Conservation (phyloP, 2,888 invertebrate genomes). For the Drosophila mimetica region DNA sequence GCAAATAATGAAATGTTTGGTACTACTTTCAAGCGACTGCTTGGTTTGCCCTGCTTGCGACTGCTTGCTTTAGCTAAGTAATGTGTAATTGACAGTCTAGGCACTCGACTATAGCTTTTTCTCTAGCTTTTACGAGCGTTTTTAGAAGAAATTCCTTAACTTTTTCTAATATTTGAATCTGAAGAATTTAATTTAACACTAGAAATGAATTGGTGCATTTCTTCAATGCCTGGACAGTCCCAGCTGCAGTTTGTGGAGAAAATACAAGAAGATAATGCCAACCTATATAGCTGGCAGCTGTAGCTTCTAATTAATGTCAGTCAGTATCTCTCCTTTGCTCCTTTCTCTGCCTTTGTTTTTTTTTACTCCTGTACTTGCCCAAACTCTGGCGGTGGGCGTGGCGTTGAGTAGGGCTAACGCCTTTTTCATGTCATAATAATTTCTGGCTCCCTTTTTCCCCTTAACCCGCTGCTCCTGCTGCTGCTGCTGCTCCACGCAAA, state of each 20-base stretch:
- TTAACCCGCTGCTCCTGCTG: slow-evolving; percentile 13
- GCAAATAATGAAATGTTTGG: too few species aligned
- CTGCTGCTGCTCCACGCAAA: slow-evolving; percentile 27
- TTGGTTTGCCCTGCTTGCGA: too few species aligned
- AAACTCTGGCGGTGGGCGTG: slow-evolving; percentile 27
- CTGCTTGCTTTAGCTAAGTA: too few species aligned
- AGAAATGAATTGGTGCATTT: background rate
- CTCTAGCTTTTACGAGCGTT: too few species aligned
- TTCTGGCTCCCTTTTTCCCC: slow-evolving; percentile 32
- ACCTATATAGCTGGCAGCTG: slow-evolving; percentile 45
- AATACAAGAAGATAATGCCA: slow-evolving; percentile 23
- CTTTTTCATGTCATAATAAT: slow-evolving; percentile 73
- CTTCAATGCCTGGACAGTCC: background rate
- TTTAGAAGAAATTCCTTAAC: too few species aligned
- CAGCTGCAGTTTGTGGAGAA: slow-evolving; percentile 21
- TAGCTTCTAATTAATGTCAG: slow-evolving; percentile 59
- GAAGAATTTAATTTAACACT: background rate
- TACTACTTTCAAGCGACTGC: too few species aligned
- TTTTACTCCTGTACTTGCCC: slow-evolving; percentile 7
- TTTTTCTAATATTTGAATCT: background rate
- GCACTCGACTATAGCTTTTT: too few species aligned
- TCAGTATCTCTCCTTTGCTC: slow-evolving; percentile 25
- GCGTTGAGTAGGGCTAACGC: slow-evolving; percentile 52
- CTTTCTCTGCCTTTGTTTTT: slow-evolving; percentile 4
- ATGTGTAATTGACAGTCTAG: too few species aligned